phyloP scores from a whole-genome alignment of 2,113 vertebrate genomes.

The Salvelinus fontinalis region DNA sequence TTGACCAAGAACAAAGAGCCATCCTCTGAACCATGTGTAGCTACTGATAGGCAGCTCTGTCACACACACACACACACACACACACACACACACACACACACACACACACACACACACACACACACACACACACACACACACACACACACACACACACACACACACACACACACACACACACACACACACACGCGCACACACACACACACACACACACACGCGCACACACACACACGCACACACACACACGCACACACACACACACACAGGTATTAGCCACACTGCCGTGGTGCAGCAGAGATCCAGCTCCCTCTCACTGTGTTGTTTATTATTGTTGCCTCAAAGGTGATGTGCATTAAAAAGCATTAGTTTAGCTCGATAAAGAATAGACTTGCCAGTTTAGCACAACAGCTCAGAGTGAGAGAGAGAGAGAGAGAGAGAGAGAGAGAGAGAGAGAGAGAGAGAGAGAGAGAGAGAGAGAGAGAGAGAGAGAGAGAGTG shows the following conservation, averaged over 20 bases:
- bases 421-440: too few relatives aligned
- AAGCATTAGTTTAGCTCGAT: slow-evolving; percentile 69
- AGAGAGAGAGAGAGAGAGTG: too few relatives aligned
- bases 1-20: slow-evolving; percentile 51
- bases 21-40: slow-evolving; percentile 57
- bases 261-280: slow-evolving; percentile 66
- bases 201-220: slow-evolving; percentile 39
- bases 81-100: too few relatives aligned
- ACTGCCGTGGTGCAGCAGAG: slow-evolving; percentile 36
- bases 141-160: too few relatives aligned
- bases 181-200: too few relatives aligned
- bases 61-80: slow-evolving; percentile 25
- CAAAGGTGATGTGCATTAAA: slow-evolving; percentile 63
- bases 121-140: too few relatives aligned
- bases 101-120: too few relatives aligned
- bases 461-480: too few relatives aligned
- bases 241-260: too few relatives aligned
- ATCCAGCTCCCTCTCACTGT: slow-evolving; percentile 45
- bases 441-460: too few relatives aligned
- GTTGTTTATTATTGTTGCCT: slow-evolving; percentile 46
- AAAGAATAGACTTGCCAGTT: slow-evolving; percentile 71
- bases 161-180: too few relatives aligned
- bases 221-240: too few relatives aligned
- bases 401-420: slow-evolving; percentile 61
- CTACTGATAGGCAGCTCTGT: slow-evolving; percentile 55